Evolutionary conservation across 2,888 invertebrate genomes (phyloP).

Genomic region (Enchytraeus crypticus): DNA sequence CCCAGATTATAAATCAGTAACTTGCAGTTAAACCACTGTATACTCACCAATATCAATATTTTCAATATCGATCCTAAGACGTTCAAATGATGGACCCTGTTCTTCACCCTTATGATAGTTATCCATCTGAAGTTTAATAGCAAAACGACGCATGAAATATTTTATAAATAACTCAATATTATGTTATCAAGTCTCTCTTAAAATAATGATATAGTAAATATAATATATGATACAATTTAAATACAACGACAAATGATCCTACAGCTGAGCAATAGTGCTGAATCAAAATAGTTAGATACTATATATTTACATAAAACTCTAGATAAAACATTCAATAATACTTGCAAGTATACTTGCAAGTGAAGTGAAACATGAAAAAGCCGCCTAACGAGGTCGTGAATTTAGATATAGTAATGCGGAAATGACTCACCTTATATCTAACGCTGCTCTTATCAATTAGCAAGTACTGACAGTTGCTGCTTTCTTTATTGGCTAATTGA

Average conservation of each 20-base stretch:
- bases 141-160: not conserved
- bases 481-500: slow-evolving; percentile 56
- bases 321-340: no score
- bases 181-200: not conserved
- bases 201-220: not conserved
- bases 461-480: slow-evolving; percentile 55
- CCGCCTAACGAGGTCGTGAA: not conserved
- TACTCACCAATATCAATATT: slow-evolving; percentile 60
- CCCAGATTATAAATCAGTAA: not conserved
- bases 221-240: not conserved
- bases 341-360: no score
- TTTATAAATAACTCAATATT: not conserved
- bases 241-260: not conserved
- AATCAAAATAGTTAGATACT: not conserved
- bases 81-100: slow-evolving; percentile 49
- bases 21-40: not conserved
- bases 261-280: not conserved
- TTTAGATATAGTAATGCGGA: not conserved
- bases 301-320: no score
- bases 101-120: slow-evolving; percentile 42
- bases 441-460: slow-evolving; percentile 71
- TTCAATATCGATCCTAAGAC: slow-evolving; percentile 72
- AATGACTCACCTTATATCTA: slow-evolving; percentile 61
- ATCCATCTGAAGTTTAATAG: slow-evolving; percentile 38
- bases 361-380: no score